These are phyloP conservation scores for Ostrea denselamellosa DNA, from an alignment of 1,140 invertebrate genomes.

Conservation along the genomic window DNA sequence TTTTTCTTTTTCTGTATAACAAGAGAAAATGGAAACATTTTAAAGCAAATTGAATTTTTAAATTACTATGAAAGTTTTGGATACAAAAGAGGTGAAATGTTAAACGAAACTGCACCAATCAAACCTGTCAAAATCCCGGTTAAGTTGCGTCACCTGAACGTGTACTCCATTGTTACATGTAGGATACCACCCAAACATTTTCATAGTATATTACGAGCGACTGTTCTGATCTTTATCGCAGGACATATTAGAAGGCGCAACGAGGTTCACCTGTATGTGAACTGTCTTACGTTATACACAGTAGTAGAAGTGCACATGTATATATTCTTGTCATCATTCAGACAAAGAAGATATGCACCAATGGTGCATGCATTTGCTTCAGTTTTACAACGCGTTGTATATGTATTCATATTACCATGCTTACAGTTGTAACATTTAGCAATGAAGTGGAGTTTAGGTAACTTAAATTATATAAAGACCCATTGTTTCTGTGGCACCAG, in stretches of 20 bases:
- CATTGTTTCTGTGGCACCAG: too few species aligned
- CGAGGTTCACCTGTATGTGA: background rate
- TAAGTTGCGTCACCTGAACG: slow-evolving; percentile 8
- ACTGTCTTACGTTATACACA: too few species aligned
- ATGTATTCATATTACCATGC: too few species aligned
- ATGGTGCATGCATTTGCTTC: too few species aligned
- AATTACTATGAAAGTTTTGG: background rate
- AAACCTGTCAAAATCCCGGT: slow-evolving; percentile 14
- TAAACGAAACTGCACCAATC: slow-evolving; percentile 23
- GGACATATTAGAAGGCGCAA: background rate
- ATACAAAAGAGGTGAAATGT: slow-evolving; percentile 15
- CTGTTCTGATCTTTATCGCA: background rate
- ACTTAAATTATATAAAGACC: too few species aligned
- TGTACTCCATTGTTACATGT: background rate
- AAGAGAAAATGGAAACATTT: background rate
- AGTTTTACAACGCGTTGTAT: too few species aligned
- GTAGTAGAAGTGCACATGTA: too few species aligned
- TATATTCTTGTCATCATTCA: too few species aligned
- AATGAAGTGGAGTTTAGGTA: too few species aligned
- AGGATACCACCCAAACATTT: slow-evolving; percentile 32
- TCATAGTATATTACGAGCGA: background rate
- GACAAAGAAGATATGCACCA: too few species aligned
- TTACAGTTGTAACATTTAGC: too few species aligned
- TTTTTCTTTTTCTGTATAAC: background rate
- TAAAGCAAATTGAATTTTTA: background rate